Percentiles rank a stretch among this genome's conserved stretches.
Conservation (phyloP, 2,113 vertebrate species). For the Lepus europaeus region DNA sequence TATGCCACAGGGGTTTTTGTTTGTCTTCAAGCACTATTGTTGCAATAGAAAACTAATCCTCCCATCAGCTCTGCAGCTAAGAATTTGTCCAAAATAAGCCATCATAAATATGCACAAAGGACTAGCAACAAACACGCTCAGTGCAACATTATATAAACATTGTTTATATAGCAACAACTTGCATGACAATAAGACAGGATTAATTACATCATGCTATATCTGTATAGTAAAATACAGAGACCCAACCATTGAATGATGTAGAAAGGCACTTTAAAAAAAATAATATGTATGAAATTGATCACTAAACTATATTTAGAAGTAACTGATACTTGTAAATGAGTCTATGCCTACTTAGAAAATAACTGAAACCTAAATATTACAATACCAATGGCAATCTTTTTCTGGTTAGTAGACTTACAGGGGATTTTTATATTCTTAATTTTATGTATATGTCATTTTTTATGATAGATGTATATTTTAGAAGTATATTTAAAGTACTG, state of each 20-base stretch:
- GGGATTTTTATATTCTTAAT: background rate
- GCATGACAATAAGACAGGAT: background rate
- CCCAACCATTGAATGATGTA: background rate
- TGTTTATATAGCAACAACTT: background rate
- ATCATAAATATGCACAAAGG: background rate
- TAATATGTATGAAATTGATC: background rate
- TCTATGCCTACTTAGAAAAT: background rate
- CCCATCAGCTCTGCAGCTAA: background rate
- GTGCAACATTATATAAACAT: background rate
- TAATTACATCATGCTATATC: background rate
- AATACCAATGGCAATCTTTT: background rate
- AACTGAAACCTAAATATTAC: background rate
- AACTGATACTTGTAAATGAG: background rate
- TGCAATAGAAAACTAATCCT: background rate
- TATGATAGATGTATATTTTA: background rate
- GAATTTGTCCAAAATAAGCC: background rate
- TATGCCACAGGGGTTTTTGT: background rate
- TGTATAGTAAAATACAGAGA: constrained; percentile 31
- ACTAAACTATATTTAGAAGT: background rate
- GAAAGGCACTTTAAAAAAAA: constrained; percentile 53
- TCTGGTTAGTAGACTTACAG: background rate
- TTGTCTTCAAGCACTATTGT: background rate
- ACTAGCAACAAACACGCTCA: background rate
- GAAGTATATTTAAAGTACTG: background rate
- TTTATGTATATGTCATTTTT: background rate